Evolutionary conservation across 2,888 invertebrate species (phyloP), one percentile per base, ranked within the genome.

Genomic region (Dicyrtomina minuta): DNA sequence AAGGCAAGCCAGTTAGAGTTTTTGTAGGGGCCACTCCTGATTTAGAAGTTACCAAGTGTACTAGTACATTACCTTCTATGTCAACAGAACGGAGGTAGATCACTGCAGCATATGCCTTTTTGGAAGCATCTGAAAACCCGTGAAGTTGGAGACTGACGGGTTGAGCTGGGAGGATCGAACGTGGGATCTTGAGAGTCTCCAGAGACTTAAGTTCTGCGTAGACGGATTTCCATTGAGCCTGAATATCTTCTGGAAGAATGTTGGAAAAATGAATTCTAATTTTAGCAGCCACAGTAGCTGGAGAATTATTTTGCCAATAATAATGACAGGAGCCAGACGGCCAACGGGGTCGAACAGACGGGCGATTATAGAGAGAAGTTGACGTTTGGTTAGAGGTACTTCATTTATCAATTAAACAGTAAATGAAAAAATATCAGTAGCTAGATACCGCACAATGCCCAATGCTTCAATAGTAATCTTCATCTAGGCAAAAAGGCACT

Each of bases 1-100:
- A 12, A 80, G 64, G 10, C 73, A 17, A 20, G 80, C 79, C 20
- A 80, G 79, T 69, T 6, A 77, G 60, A 22, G 60, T 73, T 66
- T 77, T 76, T 15, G 74, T 24, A 8, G 77, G 77, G 4, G 78
- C 75, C n/a, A 78, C 79, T 51, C 71, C 62, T 3, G 77, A 72
- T 68, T 79, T 78, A 10, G 77, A 56, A 39, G 70, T 66, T 17
- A 79, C 10, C 26, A 77, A 49, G 2, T 51, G 44, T 15, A 56
- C 3, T 8, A 51, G 3, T 41, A 43, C 41, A 62, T 68, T 8
- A 66, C 13, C 72, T 41, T 6, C 20, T 12, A 12, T 13, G 6
- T n/a, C 17, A 17, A 15, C 15, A 17, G 6, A 71, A 46, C 33
- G 33, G 1, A 71, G 8, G 33, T 70, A 70, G n/a, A n/a, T n/a